phyloP scores from a whole-genome alignment of 2,113 vertebrate species.

The Platysternon megacephalum region DNA sequence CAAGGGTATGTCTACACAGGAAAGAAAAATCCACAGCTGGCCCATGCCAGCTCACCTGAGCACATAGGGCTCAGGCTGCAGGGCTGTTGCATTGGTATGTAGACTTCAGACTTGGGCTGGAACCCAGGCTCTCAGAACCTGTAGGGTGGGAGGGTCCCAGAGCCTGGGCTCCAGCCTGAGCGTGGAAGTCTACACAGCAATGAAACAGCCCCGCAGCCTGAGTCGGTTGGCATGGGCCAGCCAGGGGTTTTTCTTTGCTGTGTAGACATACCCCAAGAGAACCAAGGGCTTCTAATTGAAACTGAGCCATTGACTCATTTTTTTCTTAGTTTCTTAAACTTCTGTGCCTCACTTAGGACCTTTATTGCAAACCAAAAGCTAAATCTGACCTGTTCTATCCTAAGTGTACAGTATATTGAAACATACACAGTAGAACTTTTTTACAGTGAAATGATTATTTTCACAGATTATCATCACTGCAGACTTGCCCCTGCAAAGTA shows the following conservation, averaged over 20 bases:
- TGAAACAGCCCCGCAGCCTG: too few relatives aligned
- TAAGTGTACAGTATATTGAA: neutral
- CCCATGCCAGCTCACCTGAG: neutral
- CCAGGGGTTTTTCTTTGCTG: too few relatives aligned
- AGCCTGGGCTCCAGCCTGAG: too few relatives aligned
- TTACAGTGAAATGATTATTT: constrained; percentile 19
- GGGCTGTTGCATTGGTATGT: too few relatives aligned
- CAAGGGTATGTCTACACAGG: too few relatives aligned
- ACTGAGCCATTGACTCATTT: neutral
- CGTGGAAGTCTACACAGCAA: too few relatives aligned
- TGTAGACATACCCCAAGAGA: neutral
- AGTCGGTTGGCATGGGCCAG: too few relatives aligned
- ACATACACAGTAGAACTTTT: constrained; percentile 2
- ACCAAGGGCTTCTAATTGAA: constrained; percentile 31
- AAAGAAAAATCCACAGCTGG: too few relatives aligned
- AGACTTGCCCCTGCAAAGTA: neutral
- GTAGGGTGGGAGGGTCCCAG: too few relatives aligned
- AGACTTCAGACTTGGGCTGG: too few relatives aligned
- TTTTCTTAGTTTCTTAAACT: neutral
- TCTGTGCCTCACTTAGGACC: neutral
- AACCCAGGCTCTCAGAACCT: too few relatives aligned
- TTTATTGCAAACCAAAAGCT: constrained; percentile 8
- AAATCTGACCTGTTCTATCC: neutral
- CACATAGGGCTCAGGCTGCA: too few relatives aligned
- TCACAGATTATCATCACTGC: neutral